Evolutionary conservation across 2,797 vertebrate species (phyloP), one percentile per base, ranked within the genome.

Genomic region (Microchirus variegatus): DNA sequence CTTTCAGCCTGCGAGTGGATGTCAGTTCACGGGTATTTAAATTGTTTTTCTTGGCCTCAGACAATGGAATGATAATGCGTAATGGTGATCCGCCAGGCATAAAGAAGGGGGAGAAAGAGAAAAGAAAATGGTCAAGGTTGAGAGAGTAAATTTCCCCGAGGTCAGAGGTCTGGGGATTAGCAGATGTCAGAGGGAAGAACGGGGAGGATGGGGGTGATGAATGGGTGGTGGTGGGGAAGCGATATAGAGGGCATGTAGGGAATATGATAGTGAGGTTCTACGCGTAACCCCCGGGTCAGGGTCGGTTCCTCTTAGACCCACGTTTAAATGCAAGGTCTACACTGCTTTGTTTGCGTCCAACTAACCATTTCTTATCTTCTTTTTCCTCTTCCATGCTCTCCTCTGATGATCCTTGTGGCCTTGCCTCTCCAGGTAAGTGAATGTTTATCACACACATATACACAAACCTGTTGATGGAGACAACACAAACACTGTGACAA

Each of bases 101-200:
- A 83, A 75, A 80, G 70, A 47, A 57, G 56, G 78, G 59, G 22
- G 22, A 22, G 22, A 77, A 77, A 73, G 75, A 72, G 75, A 76
- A 22, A 82, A 81, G 82, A 87, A 78, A 87, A 88, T 70, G 79
- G 87, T 90, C 82, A 92, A 89, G 88, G 82, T 90, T 76, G 87
- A 87, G 81, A 76, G 91, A 92, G 89, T 93, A 93, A 91, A 92
- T 93, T 92, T 92, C 90, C 90, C 89, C 48, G 73, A 78, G 92
- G 93, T 94, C 92, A 95, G 81, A 92, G 93, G 91, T 94, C 89
- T 82, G 56, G 73, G 87, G 90, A 93, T 95, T 93, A 91, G 89
- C 86, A 91, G 87, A 90, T 94, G 91, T 92, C 92, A 91, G 56
- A 70, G 77, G 51, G 72, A 86, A 86, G 77, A 84, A 77, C 69